Conservation (phyloP, 2,113 vertebrate genomes). For the Illadopsis cleaveri region DNA sequence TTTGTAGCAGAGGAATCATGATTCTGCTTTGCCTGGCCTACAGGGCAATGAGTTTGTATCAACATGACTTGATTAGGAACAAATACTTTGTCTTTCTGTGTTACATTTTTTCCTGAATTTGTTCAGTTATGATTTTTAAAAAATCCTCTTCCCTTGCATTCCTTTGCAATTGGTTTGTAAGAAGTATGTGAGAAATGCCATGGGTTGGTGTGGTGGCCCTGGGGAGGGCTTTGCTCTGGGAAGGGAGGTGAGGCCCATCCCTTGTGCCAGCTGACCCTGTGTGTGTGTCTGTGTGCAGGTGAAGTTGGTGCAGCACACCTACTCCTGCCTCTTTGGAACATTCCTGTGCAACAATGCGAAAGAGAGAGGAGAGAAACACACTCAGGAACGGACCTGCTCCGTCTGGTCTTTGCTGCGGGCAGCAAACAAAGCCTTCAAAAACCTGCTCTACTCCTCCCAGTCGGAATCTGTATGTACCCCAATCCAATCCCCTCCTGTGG, state of each 20-base stretch:
- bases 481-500: too few relatives aligned
- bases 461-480: constrained; percentile 89
- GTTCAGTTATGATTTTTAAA: neutral
- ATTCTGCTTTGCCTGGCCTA: neutral
- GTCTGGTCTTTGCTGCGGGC: constrained; percentile 96
- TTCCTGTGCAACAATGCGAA: constrained; percentile 98
- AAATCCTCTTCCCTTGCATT: neutral
- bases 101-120: neutral
- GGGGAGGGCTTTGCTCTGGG: neutral
- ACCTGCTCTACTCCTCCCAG: constrained; percentile 95
- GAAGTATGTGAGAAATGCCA: neutral
- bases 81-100: neutral
- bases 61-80: neutral
- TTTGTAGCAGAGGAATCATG: neutral
- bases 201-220: neutral
- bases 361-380: constrained; percentile 90
- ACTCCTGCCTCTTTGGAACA: constrained; percentile 98
- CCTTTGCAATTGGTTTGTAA: neutral
- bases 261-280: neutral
- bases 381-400: constrained; percentile 93
- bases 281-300: constrained; percentile 76
- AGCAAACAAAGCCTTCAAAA: constrained; percentile 92
- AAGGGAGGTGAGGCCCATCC: neutral
- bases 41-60: neutral
- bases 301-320: constrained; percentile 96